These are phyloP conservation scores for Osedax fenrisi DNA, from an alignment of 2,888 invertebrate species.

Conservation along the genomic window DNA sequence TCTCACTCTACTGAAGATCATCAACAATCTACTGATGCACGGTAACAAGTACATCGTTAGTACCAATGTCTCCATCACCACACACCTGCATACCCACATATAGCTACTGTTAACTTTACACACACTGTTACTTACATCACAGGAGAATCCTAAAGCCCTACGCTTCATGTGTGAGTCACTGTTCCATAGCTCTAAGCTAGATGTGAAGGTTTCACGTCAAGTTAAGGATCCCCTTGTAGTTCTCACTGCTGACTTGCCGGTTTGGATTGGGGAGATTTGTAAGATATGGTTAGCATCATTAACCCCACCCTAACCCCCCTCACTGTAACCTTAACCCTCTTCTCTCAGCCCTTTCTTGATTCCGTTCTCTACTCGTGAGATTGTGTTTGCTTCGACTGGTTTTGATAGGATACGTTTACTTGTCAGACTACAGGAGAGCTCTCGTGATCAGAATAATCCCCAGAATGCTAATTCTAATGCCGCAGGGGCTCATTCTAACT, in stretches of 20 bases:
- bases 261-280: slow-evolving; percentile 82
- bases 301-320: too few species aligned
- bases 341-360: slow-evolving; percentile 81
- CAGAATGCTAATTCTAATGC: not conserved
- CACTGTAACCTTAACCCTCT: too few species aligned
- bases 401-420: slow-evolving; percentile 86
- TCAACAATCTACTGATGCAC: not conserved
- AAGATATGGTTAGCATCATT: slow-evolving; percentile 60
- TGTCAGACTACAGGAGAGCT: slow-evolving; percentile 81
- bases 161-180: not conserved
- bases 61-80: too few species aligned
- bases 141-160: not conserved
- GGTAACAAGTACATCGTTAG: not conserved
- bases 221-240: slow-evolving; percentile 93
- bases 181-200: slow-evolving; percentile 67
- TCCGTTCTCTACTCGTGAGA: slow-evolving; percentile 89
- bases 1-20: not conserved
- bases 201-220: slow-evolving; percentile 91
- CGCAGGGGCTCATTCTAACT: slow-evolving; percentile 54
- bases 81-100: too few species aligned
- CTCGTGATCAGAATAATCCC: slow-evolving; percentile 46
- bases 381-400: slow-evolving; percentile 87
- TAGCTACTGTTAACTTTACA: too few species aligned
- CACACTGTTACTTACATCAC: not conserved
- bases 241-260: slow-evolving; percentile 89